Evolutionary conservation across 2,888 invertebrate species (phyloP).

Genomic region (Tortricodes alternella): DNA sequence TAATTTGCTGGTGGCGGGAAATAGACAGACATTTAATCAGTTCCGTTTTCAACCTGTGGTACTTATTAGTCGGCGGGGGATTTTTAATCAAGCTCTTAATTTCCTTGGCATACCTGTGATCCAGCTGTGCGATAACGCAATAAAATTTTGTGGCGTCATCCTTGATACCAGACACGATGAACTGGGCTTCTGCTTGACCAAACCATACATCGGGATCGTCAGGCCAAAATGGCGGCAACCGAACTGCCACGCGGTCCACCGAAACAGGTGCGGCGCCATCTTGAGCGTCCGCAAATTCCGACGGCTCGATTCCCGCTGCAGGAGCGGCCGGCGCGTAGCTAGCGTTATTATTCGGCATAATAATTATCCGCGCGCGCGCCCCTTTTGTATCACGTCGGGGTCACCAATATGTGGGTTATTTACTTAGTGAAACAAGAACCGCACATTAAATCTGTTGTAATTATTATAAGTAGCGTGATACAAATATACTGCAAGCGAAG

Average conservation of each 20-base stretch:
- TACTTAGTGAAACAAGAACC: background rate
- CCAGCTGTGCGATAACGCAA: slow-evolving; percentile 35
- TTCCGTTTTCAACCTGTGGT: slow-evolving; percentile 6
- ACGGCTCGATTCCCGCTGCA: no score
- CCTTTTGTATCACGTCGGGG: background rate
- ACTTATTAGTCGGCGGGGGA: slow-evolving; percentile 32
- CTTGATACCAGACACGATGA: slow-evolving; percentile 34
- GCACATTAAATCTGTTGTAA: background rate
- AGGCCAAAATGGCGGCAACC: slow-evolving; percentile 39
- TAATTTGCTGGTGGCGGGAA: slow-evolving; percentile 6
- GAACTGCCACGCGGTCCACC: slow-evolving; percentile 28
- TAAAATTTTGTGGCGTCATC: slow-evolving; percentile 38
- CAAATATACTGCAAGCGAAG: no score
- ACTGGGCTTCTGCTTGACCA: slow-evolving; percentile 41
- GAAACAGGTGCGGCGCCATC: background rate
- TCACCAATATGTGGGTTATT: background rate
- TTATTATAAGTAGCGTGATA: no score
- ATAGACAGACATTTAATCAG: slow-evolving; percentile 3
- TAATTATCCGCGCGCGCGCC: no score
- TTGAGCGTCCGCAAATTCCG: background rate
- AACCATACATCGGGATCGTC: slow-evolving; percentile 44
- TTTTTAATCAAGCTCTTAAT: slow-evolving; percentile 32
- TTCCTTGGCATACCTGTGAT: slow-evolving; percentile 34
- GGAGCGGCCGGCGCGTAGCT: no score
- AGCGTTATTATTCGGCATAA: no score